A percentile compares a stretch with the other conserved stretches of the same genome.
These are phyloP conservation scores for Melieria picta DNA, from an alignment of 2,888 invertebrate genomes.

Conservation along the genomic window DNA sequence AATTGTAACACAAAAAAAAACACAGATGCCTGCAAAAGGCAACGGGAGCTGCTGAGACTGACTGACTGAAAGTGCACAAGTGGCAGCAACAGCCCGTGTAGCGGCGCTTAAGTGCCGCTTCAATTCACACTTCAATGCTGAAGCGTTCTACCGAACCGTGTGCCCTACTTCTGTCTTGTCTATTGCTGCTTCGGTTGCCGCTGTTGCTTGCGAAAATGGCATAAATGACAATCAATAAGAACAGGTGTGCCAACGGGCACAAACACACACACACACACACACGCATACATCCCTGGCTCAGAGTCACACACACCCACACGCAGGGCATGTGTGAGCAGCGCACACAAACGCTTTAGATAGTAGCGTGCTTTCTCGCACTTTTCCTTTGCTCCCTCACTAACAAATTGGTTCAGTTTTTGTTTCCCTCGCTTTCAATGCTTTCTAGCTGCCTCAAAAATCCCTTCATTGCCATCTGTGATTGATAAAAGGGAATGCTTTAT, in stretches of 20 bases:
- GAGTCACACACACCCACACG: not conserved
- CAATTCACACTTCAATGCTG: constrained; percentile 56
- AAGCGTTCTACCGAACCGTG: constrained; percentile 36
- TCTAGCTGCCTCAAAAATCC: no score
- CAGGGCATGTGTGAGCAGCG: no score
- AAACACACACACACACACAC: constrained; percentile 4
- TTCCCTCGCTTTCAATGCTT: no score
- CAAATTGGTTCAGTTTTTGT: no score
- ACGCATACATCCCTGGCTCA: no score
- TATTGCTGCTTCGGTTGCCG: not conserved
- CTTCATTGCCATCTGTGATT: no score
- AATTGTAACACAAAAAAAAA: not conserved
- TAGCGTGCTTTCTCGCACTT: no score
- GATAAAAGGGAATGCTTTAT: no score
- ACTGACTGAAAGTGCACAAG: not conserved
- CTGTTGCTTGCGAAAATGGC: constrained; percentile 8
- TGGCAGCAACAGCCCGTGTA: constrained; percentile 13
- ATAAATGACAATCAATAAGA: constrained; percentile 31
- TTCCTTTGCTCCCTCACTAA: no score
- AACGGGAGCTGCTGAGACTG: no score
- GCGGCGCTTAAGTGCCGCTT: constrained; percentile 44
- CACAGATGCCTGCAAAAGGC: no score
- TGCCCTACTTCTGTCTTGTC: not conserved
- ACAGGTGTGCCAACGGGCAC: constrained; percentile 12
- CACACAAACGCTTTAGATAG: no score